A percentile compares a stretch with the other conserved stretches of the same genome.
phyloP scores from a whole-genome alignment of 2,113 vertebrate species.

The Sinocyclocheilus grahami region DNA sequence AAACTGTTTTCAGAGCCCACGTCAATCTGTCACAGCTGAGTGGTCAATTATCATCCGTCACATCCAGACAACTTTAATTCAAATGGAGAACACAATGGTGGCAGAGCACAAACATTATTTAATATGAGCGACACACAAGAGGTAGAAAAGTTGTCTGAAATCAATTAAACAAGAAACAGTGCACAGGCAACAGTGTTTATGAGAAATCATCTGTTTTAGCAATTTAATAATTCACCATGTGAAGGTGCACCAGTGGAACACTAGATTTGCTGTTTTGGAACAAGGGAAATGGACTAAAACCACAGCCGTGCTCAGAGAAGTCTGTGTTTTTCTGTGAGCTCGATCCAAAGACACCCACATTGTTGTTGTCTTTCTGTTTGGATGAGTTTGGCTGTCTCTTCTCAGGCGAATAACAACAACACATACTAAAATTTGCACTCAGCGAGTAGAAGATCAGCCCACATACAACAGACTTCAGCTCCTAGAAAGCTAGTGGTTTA shows the following conservation, averaged over 20 bases:
- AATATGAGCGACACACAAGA: neutral
- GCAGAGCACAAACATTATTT: neutral
- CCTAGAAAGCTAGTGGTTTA: neutral
- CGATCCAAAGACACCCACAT: constrained; percentile 2
- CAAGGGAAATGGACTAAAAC: neutral
- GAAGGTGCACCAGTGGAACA: neutral
- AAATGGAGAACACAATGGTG: neutral
- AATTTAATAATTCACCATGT: constrained; percentile 1
- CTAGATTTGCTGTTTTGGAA: neutral
- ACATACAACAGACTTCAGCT: neutral
- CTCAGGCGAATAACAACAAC: neutral
- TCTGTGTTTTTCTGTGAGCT: neutral
- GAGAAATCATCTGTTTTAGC: neutral
- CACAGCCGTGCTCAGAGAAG: neutral
- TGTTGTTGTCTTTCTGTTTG: constrained; percentile 13
- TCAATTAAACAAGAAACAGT: neutral
- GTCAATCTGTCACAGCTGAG: constrained; percentile 17
- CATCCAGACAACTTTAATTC: neutral
- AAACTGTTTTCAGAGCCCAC: constrained; percentile 8
- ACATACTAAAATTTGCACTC: neutral
- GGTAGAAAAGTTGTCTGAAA: neutral
- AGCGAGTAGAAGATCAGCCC: neutral
- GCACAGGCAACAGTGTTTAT: neutral
- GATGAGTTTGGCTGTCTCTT: neutral
- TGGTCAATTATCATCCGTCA: constrained; percentile 6